These are phyloP conservation scores for Pseudobourletiella spinata DNA, from an alignment of 1,140 invertebrate genomes.

Conservation along the genomic window DNA sequence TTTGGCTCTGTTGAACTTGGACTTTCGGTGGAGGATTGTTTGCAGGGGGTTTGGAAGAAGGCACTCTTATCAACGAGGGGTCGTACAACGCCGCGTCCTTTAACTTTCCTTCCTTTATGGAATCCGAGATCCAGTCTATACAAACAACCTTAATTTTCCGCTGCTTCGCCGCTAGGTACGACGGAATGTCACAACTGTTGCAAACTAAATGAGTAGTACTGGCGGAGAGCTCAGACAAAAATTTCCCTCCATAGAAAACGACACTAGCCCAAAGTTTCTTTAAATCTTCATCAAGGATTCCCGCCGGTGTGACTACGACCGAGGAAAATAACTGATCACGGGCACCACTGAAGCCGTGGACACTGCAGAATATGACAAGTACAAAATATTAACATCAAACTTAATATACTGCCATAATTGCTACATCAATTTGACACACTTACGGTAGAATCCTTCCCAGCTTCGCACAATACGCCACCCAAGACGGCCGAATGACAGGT, in stretches of 20 bases:
- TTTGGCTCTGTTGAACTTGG: too few species aligned
- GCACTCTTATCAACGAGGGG: slow-evolving; percentile 2
- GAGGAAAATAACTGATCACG: slow-evolving; percentile 18
- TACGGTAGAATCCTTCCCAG: slow-evolving; percentile 59
- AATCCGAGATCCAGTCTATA: slow-evolving; percentile 29
- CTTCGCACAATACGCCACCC: slow-evolving; percentile 65
- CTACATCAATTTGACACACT: too few species aligned
- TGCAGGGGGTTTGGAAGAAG: too few species aligned
- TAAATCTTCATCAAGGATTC: slow-evolving; percentile 27
- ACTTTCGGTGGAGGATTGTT: too few species aligned
- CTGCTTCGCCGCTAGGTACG: slow-evolving; percentile 13
- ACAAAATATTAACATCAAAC: slow-evolving; percentile 4
- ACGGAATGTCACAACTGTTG: slow-evolving; percentile 9
- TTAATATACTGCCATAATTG: too few species aligned
- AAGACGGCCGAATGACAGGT: slow-evolving; percentile 65
- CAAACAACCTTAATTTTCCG: slow-evolving; percentile 21
- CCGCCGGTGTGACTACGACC: slow-evolving; percentile 2
- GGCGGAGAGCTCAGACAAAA: slow-evolving; percentile 8
- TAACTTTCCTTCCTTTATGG: slow-evolving; percentile 9
- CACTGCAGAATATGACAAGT: slow-evolving; percentile 11
- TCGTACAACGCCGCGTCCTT: slow-evolving; percentile 19
- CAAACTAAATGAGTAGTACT: slow-evolving; percentile 25
- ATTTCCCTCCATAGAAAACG: slow-evolving; percentile 23
- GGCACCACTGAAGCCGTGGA: slow-evolving; percentile 24
- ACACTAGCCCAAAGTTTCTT: slow-evolving; percentile 23